A percentile compares a stretch with the other conserved stretches of the same genome.
Evolutionary conservation across 2,888 invertebrate species (phyloP).

Genomic region (Peribatodes rhomboidaria): DNA sequence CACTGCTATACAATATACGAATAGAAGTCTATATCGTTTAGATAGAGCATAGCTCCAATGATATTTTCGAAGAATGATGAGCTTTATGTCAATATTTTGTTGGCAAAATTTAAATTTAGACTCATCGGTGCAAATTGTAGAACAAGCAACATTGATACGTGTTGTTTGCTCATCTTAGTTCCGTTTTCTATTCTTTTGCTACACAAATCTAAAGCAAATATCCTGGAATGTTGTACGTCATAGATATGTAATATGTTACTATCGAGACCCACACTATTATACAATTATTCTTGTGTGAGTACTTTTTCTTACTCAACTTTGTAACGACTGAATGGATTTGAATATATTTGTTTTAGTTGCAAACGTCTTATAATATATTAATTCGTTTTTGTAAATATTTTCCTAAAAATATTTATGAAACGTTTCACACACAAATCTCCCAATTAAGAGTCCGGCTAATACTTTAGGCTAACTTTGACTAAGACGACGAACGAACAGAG

Average conservation of each 20-base stretch:
- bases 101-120: constrained; percentile 25
- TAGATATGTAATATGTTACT: background rate
- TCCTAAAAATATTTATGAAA: no score
- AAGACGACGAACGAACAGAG: no score
- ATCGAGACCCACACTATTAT: background rate
- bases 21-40: background rate
- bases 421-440: no score
- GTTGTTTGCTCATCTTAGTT: constrained; percentile 21
- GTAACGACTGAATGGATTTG: no score
- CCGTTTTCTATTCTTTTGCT: constrained; percentile 15
- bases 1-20: no score
- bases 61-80: background rate
- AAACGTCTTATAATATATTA: no score
- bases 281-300: no score
- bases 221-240: constrained; percentile 5
- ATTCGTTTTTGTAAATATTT: no score
- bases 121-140: constrained; percentile 35
- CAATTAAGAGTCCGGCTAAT: no score
- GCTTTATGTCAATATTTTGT: constrained; percentile 31
- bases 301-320: no score
- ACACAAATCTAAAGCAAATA: background rate
- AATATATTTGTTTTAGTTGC: no score
- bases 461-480: no score
- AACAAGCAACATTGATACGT: constrained; percentile 28
- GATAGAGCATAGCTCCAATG: background rate